Conservation (phyloP, 2,113 vertebrate species). For the Gasterosteus nipponicus region DNA sequence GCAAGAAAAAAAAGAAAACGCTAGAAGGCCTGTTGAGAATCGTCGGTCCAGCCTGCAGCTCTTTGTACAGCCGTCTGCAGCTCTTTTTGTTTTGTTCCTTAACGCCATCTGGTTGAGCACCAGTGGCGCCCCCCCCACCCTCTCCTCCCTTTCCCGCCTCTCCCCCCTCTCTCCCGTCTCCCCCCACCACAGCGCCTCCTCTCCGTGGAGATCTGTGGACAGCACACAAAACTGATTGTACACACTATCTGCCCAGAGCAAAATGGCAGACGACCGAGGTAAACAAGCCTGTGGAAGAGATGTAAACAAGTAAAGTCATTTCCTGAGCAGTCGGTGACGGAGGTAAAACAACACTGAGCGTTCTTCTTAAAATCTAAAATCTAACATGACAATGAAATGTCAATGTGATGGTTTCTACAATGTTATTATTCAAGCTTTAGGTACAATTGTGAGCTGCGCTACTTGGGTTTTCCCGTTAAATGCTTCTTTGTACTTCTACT, state of each 20-base stretch:
- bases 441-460: not conserved
- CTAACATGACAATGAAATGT: not conserved
- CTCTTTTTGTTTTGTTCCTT: slow-evolving; percentile 23
- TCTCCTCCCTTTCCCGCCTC: too few species aligned
- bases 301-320: slow-evolving; percentile 16
- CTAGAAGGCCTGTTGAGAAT: slow-evolving; percentile 9
- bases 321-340: not conserved
- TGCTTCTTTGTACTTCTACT: not conserved
- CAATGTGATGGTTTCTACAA: not conserved
- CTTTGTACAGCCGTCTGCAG: slow-evolving; percentile 13
- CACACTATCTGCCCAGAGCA: slow-evolving; percentile 28
- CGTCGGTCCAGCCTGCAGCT: slow-evolving; percentile 23
- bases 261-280: slow-evolving; percentile 38
- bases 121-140: not conserved
- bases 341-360: not conserved
- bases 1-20: not conserved
- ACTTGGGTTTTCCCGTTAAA: not conserved
- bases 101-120: slow-evolving; percentile 45
- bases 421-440: not conserved
- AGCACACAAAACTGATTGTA: slow-evolving; percentile 7
- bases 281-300: slow-evolving; percentile 40
- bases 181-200: not conserved
- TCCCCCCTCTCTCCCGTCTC: too few species aligned
- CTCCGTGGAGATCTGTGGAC: slow-evolving; percentile 18
- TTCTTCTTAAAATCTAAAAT: not conserved